Evolutionary conservation across 2,797 vertebrate species (phyloP), one percentile per base, ranked within the genome.

Genomic region (Jordanella pulchra): DNA sequence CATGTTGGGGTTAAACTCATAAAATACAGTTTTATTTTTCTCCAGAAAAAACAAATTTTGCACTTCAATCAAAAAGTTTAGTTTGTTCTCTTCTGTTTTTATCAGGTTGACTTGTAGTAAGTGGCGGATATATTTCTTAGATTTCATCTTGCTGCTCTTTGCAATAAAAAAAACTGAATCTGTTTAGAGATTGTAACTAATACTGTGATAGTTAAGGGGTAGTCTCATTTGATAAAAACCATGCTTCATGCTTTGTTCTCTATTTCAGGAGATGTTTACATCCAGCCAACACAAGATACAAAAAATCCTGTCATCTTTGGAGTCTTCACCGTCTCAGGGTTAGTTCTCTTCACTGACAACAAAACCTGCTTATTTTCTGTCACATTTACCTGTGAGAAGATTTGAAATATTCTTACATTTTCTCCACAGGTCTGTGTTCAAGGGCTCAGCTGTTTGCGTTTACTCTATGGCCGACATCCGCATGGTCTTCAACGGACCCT

Each of bases 391-490:
- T 25, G 48, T 51, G 27, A 6, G 23, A 30, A 14, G 12, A 7
- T 17, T 25, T 65, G 55, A 53, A 21, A 18, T 48, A 17, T 28
- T 60, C 66, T 48, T 44, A n/a, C 54, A 69, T 72, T 60, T 14
- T 30, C 39, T 51, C 63, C 35, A 14, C 63, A 99, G 98, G 69
- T 97, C 98, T 0, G 98, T 99, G 81, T 99, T 99, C 89, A 98
- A 97, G 86, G 98, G 98, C 79, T 99, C 97, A 0, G 98, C 98
- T 0, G 97, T 99, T 44, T 99, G 98, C 3, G 98, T 99, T 54
- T 99, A 99, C 92, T 99, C 97, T 39, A 99, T 99, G 98, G 95
- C 97, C 0, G 98, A 99, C 87, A 97, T 99, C 67, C 97, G 98
- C 79, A 99, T 98, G 96, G 98, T 99, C 84, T 99, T 99, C 94